These are phyloP conservation scores for Acleris emargana DNA, from an alignment of 2,888 invertebrate genomes.

Conservation along the genomic window DNA sequence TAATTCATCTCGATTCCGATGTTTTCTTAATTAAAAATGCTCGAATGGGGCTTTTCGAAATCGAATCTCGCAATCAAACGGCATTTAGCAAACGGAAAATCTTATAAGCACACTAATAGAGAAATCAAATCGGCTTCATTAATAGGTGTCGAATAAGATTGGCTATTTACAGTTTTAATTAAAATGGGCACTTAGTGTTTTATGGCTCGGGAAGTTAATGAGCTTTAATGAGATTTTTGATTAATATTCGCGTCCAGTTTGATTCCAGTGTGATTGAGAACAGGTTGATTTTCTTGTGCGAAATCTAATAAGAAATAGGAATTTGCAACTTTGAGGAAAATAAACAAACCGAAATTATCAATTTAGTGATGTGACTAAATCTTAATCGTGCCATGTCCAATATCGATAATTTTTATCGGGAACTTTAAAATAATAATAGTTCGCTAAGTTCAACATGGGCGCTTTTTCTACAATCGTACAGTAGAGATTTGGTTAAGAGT, in stretches of 20 bases:
- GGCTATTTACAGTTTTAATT: constrained; percentile 24
- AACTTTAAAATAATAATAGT: no score
- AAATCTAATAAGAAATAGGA: constrained; percentile 25
- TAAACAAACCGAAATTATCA: no score
- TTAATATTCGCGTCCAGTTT: constrained; percentile 24
- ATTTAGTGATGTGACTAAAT: no score
- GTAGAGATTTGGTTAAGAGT: no score
- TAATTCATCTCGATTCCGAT: background rate
- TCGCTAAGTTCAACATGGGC: no score
- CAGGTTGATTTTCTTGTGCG: constrained; percentile 18
- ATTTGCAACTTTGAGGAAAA: no score
- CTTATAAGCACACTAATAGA: background rate
- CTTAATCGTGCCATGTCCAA: no score
- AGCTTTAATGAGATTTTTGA: constrained; percentile 34
- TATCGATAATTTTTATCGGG: no score
- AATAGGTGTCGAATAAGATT: background rate
- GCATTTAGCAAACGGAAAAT: background rate
- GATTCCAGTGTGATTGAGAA: constrained; percentile 13
- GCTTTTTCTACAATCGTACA: no score
- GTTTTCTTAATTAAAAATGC: background rate
- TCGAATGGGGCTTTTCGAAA: background rate
- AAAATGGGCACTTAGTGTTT: constrained; percentile 18
- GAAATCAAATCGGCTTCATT: background rate
- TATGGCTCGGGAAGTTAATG: constrained; percentile 29
- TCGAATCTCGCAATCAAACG: background rate